Base-by-base conservation (phyloP, 2,113 vertebrate genomes). In the Diphyllodes magnificus region DNA sequence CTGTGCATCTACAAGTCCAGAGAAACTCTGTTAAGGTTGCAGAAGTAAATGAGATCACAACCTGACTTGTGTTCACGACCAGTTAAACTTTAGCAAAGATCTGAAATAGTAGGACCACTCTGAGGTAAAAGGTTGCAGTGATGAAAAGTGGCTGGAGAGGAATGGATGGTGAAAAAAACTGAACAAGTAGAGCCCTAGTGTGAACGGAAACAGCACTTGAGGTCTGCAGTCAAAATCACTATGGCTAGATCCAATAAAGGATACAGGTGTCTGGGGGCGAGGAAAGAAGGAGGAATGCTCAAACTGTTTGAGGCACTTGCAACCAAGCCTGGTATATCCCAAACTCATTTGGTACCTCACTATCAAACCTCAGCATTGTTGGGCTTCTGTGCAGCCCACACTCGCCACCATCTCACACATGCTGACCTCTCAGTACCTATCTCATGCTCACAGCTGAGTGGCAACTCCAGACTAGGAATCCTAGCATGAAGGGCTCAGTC, bases 231-330 rank as follows among this genome's bases (percentile, higher is more conserved):
- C 20, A 82, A 71, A 88, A 65, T 57, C 14, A 6, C 39, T 11
- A 39, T 7, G 18, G 72, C 31, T 66, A 45, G 40, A 80, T 45
- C 42, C 39, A 70, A 51, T n/a, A 66, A 49, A 85, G 56, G 13
- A 70, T 27, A 49, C 9, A 37, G 23, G 7, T 56, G 15, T n/a
- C 7, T 11, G 5, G 2, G 0, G 7, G 5, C 0, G 1, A 0
- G 1, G 4, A 9, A 25, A 16, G 23, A 2, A 56, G 15, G 10
- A 19, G 37, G 21, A 8, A 31, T 49, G 28, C 45, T 95, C 7
- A 4, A 80, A 31, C 21, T 60, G 10, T 63, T 59, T 66, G 45
- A 86, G 76, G 37, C 8, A 40, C 20, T 57, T 79, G 35, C 35
- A 79, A n/a, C 10, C 21, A 75, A 76, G 30, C 17, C 42, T 70